Conservation (phyloP, 1,140 invertebrate genomes). For the Eulimnadia texana region DNA sequence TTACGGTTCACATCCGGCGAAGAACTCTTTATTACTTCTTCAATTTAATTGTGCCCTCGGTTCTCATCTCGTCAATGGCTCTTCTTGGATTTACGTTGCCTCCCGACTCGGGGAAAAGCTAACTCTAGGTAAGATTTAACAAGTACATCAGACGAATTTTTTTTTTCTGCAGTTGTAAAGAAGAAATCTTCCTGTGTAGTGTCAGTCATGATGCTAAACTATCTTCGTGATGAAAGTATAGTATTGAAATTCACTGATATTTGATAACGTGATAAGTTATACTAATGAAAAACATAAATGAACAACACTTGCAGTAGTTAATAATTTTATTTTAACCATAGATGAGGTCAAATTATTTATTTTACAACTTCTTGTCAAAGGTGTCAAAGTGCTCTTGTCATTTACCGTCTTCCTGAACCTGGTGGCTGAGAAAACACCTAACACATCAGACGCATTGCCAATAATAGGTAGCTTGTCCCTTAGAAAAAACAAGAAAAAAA, state of each 20-base stretch:
- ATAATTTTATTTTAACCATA: too few relatives aligned
- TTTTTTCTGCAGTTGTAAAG: too few relatives aligned
- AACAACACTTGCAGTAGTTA: too few relatives aligned
- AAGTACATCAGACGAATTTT: too few relatives aligned
- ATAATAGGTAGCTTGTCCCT: conserved; percentile 36
- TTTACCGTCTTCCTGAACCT: conserved; percentile 56
- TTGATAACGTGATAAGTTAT: too few relatives aligned
- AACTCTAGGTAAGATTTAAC: conserved; percentile 64
- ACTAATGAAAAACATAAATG: too few relatives aligned
- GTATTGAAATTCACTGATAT: too few relatives aligned
- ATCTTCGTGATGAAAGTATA: too few relatives aligned
- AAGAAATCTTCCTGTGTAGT: too few relatives aligned
- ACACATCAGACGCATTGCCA: conserved; percentile 47
- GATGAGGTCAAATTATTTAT: too few relatives aligned
- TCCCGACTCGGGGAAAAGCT: conserved; percentile 96
- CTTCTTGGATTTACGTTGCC: conserved; percentile 93
- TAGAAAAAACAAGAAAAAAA: background rate
- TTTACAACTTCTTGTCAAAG: conserved; percentile 26
- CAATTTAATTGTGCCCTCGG: conserved; percentile 97
- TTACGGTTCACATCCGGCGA: conserved; percentile 89
- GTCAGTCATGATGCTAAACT: too few relatives aligned
- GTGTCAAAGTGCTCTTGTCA: conserved; percentile 54
- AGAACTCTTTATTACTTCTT: conserved; percentile 98
- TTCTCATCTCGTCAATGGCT: conserved; percentile 95
- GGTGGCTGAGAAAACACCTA: conserved; percentile 45